phyloP scores from a whole-genome alignment of 2,797 vertebrate genomes.

The Pangasius larnaudii region DNA sequence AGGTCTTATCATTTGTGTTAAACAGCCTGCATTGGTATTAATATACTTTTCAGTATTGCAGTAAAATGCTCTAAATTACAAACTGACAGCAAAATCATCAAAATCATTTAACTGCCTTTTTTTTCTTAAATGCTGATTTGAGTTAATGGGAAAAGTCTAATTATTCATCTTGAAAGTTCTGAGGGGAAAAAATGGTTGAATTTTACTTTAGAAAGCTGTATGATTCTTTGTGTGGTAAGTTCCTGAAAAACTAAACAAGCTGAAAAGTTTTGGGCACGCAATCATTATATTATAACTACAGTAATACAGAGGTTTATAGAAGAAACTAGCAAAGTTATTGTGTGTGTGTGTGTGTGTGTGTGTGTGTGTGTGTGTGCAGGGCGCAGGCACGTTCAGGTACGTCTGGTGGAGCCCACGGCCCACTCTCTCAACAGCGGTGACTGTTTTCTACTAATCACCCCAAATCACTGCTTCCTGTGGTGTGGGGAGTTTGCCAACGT shows the following conservation, averaged over 20 bases:
- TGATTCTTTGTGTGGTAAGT: neutral
- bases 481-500: slow-evolving; percentile 83
- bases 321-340: neutral
- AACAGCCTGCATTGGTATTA: neutral
- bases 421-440: slow-evolving; percentile 81
- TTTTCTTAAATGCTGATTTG: neutral
- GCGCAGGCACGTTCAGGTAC: slow-evolving; percentile 80
- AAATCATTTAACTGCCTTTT: neutral
- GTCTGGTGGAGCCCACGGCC: slow-evolving; percentile 77
- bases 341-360: slow-evolving; percentile 18
- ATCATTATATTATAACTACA: neutral
- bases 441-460: slow-evolving; percentile 81
- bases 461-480: slow-evolving; percentile 82
- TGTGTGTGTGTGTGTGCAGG: slow-evolving; percentile 63
- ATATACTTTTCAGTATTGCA: neutral
- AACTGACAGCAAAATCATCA: neutral
- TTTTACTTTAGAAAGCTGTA: neutral
- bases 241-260: neutral
- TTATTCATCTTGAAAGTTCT: neutral
- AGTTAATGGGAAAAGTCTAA: neutral
- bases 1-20: neutral
- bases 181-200: neutral
- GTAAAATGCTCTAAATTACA: neutral
- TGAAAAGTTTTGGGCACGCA: neutral
- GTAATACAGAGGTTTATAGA: neutral